These are phyloP conservation scores for Tupaia tana DNA, from an alignment of 2,113 vertebrate genomes.

Conservation along the genomic window DNA sequence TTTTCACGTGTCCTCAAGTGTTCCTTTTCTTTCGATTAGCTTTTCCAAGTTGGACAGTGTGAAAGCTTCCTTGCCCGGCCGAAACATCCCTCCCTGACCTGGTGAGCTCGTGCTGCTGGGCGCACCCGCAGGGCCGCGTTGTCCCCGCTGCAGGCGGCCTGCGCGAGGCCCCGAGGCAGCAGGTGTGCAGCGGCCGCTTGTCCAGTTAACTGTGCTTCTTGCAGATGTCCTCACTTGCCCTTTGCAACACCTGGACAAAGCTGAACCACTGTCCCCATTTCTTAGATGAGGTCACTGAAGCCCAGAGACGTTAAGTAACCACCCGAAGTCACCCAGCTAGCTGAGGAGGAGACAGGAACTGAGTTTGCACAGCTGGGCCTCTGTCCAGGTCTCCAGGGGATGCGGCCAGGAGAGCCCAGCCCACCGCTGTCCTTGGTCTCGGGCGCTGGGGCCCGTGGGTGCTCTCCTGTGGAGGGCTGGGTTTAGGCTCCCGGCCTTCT, in stretches of 20 bases:
- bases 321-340: background rate
- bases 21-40: background rate
- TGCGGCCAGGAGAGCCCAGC: background rate
- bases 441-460: background rate
- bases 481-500: background rate
- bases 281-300: background rate
- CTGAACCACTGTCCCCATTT: background rate
- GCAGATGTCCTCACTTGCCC: background rate
- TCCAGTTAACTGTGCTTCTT: background rate
- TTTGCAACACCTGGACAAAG: background rate
- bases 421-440: background rate
- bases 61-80: too few relatives aligned
- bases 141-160: background rate
- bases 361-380: background rate
- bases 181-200: background rate
- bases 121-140: fast-evolving
- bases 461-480: background rate
- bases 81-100: background rate
- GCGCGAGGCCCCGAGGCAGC: background rate
- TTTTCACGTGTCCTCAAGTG: background rate
- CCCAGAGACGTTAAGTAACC: background rate
- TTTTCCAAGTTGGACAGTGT: background rate
- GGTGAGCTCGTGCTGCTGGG: fast-evolving
- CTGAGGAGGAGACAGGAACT: background rate
- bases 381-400: background rate